Evolutionary conservation across 64 coral and sea anemone species (phyloP).

Genomic region (Actinia equina): DNA sequence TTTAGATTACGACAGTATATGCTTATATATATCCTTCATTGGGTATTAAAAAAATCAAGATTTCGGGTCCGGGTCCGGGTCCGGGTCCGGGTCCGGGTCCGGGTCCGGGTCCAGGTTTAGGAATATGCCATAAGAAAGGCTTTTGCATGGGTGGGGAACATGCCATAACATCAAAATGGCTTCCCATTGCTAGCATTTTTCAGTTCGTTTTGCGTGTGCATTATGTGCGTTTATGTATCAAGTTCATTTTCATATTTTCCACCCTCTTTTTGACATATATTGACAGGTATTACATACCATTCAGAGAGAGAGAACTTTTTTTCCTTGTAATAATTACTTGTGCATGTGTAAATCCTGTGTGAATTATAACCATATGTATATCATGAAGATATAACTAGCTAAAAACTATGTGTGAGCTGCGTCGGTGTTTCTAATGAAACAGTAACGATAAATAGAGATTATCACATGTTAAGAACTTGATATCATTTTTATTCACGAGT

Average conservation of each 20-base stretch:
- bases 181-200: background rate
- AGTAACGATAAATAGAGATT: too few species aligned
- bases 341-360: background rate
- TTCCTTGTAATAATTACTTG: background rate
- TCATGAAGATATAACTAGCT: too few species aligned
- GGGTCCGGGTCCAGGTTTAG: too few species aligned
- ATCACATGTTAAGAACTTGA: too few species aligned
- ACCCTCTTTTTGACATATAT: background rate
- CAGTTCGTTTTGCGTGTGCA: background rate
- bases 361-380: background rate
- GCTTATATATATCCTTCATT: too few species aligned
- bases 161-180: background rate
- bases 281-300: background rate
- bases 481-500: too few species aligned
- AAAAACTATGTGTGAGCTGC: too few species aligned
- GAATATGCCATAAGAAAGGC: background rate
- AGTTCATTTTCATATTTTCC: background rate
- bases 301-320: background rate
- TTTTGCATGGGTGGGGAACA: background rate
- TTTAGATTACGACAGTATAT: too few species aligned
- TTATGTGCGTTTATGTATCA: background rate
- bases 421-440: too few species aligned
- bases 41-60: too few species aligned
- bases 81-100: too few species aligned
- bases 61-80: too few species aligned